Percentiles rank a stretch among this genome's conserved stretches.
Conservation (phyloP, 2,888 invertebrate genomes). For the Emmelina monodactyla region DNA sequence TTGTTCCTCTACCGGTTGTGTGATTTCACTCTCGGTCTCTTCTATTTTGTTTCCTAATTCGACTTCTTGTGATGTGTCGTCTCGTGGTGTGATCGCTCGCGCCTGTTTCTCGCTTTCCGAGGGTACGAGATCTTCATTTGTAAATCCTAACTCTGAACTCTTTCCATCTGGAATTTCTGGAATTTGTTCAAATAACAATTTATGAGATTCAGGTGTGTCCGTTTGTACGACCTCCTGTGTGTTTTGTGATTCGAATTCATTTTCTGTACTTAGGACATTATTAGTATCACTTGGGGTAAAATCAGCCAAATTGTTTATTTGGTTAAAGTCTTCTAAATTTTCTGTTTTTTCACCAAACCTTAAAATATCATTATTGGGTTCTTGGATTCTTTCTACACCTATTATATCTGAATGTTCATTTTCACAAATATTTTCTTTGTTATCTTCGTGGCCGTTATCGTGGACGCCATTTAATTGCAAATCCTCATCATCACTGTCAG, state of each 20-base stretch:
- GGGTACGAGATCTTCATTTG: slow-evolving; percentile 44
- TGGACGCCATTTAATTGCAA: slow-evolving; percentile 34
- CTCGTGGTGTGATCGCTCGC: slow-evolving; percentile 35
- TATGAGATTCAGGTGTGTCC: slow-evolving; percentile 60
- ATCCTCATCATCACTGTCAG: slow-evolving; percentile 61
- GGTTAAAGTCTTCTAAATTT: slow-evolving; percentile 26
- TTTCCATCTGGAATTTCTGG: slow-evolving; percentile 61
- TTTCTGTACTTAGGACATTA: slow-evolving; percentile 34
- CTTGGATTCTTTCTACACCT: slow-evolving; percentile 23
- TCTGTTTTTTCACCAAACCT: slow-evolving; percentile 38
- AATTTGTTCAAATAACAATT: slow-evolving; percentile 56
- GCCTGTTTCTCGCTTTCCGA: slow-evolving; percentile 43
- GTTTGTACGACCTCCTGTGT: slow-evolving; percentile 41
- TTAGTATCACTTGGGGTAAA: slow-evolving; percentile 24
- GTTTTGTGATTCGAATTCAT: slow-evolving; percentile 37
- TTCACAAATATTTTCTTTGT: slow-evolving; percentile 48
- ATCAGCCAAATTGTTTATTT: slow-evolving; percentile 34
- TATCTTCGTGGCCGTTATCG: slow-evolving; percentile 23
- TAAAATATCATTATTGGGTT: slow-evolving; percentile 48
- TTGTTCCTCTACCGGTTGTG: background rate
- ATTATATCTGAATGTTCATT: slow-evolving; percentile 29
- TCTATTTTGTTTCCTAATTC: slow-evolving; percentile 42
- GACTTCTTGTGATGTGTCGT: slow-evolving; percentile 41
- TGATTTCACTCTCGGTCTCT: slow-evolving; percentile 20
- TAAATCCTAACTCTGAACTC: slow-evolving; percentile 53